Base-by-base conservation (phyloP, 2,797 vertebrate species). In the Lerista edwardsae region DNA sequence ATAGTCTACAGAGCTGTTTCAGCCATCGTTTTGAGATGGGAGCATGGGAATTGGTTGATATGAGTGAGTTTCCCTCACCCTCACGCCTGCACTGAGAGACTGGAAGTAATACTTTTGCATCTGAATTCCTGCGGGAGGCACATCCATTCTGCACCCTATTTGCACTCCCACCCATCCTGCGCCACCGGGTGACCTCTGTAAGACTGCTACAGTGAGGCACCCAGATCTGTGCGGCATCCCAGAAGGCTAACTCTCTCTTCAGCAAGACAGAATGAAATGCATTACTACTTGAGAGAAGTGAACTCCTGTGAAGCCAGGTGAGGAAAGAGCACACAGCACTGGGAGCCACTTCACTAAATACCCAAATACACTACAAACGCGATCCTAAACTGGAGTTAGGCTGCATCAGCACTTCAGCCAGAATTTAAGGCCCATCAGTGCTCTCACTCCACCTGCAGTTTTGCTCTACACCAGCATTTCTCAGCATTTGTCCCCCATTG, bases 21-120 rank as follows among this genome's bases (percentile, higher is more conserved):
- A 57, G 36, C 82, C 47, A 69, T 76, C 27, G 55, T 72, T 64
- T 80, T 64, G 68, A 41, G 25, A 65, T 75, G 78, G 80, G 77
- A 31, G 0, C 61, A 68, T 21, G 14, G 75, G 83, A 79, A 78
- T 71, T 0, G 3, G 85, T 59, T 72, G 86, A 82, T 75, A 55
- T 83, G 61, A 83, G 81, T 75, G 84, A 86, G 80, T 80, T 84
- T 65, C 51, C 7, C 17, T 34, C 31, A 34, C 39, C 55, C 55
- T 44, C 65, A 36, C 62, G 23, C 61, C 25, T 81, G 55, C 84
- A 39, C 73, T 51, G 62, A 34, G 62, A 84, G 75, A 84, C 57
- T 69, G 78, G 79, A 85, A 87, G 86, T 93, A 84, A 89, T 93
- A 88, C 88, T 64, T 91, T 86, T 87, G 17, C 67, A 57, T 62